Base-by-base conservation (phyloP, 2,888 invertebrate species). In the Andrena bicolor region DNA sequence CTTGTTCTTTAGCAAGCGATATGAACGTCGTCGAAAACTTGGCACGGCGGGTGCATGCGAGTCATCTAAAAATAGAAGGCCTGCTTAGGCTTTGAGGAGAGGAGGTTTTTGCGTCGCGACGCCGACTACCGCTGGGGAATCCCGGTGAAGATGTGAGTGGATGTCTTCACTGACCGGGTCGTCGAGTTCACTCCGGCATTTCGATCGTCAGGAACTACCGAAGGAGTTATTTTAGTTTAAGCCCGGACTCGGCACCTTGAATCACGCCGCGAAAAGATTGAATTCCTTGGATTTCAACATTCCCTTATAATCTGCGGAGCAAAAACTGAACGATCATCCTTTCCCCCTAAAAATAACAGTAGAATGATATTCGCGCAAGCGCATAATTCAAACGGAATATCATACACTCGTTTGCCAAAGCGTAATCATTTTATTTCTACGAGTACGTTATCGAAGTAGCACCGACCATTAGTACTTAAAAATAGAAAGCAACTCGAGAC, bases 51-150 rank as follows among this genome's bases (percentile, higher is more conserved):
- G 60, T 76, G 79, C 78, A 82, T 86, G 60, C 78, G 80, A 83
- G 69, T 64, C 69, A 48, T 75, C 90, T 90, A 91, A 90, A 89
- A 90, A 91, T 91, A 91, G 86, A 51, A 74, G 35, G 60, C 76
- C 70, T 78, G 84, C 81, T 86, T 82, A 82, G 78, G 80, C 76
- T 82, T 81, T 70, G 80, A 83, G 85, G 85, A 85, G 74, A 83
- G 86, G 83, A 79, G 78, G 86, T 89, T 91, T 91, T 90, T 91
- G 90, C 91, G 91, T 88, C 90, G 89, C 85, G 85, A 83, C 86
- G 82, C 77, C 74, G 79, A 76, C 74, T 70, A 79, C 78, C 84
- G 83, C 81, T 51, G 90, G 89, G 89, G 76, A 88, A 90, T 88
- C 83, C 86, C 87, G 48, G 20, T 70, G 68, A 85, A 69, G 49